Evolutionary conservation across 2,113 vertebrate species (phyloP), one percentile per base, ranked within the genome.

Genomic region (Elephantulus edwardii): DNA sequence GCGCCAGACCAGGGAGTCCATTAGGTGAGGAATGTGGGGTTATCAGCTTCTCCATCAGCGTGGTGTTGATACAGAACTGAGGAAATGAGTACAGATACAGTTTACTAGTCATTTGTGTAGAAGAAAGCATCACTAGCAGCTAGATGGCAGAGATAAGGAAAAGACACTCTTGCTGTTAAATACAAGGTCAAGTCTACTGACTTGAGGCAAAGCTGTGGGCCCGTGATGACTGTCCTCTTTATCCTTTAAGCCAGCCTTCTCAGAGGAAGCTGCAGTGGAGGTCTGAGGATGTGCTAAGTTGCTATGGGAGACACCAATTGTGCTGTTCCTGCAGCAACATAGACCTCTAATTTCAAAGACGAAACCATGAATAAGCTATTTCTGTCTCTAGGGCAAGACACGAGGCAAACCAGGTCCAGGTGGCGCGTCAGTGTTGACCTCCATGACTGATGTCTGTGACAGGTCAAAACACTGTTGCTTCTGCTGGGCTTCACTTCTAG

Each of bases 401-500:
- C 5, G 58, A 38, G 11, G 4, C 3, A 12, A 9, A 3, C 8
- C n/a, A 44, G 3, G 5, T 11, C 30, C 16, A 4, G 1, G 24
- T 6, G 42, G 35, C 7, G 4, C 11, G 8, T 30, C 13, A 22
- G 35, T 28, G 13, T 6, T 20, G 19, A 3, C 30, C 5, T 16
- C 0, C 62, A 14, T 0, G 17, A 14, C 38, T 8, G 1, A 5
- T 20, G 5, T 7, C 17, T 1, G 4, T 6, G 1, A 8, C 12
- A 8, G 7, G 3, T 26, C 17, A 17, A 3, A 2, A n/a, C n/a
- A n/a, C n/a, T n/a, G n/a, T 4, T 20, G 5, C 40, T 3, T 6
- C 33, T 38, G 7, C 30, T 19, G 5, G n/a, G 9, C 20, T 3
- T 28, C 0, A 0, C 11, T 0, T 42, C 11, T 42, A 19, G 33